Base-by-base conservation (phyloP, 2,113 vertebrate genomes). In the Antechinus flavipes region DNA sequence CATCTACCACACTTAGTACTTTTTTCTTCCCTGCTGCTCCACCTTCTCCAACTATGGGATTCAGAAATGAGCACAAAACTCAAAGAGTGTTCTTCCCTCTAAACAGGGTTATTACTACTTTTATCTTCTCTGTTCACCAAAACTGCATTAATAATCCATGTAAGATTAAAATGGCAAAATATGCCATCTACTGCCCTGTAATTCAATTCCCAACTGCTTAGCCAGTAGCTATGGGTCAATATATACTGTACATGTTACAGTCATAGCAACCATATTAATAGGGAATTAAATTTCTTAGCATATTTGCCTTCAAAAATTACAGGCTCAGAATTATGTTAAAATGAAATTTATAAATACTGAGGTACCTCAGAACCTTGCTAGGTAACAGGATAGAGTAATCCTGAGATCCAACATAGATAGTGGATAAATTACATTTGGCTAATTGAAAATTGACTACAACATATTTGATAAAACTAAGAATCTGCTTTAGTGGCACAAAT, bases 291-390 rank as follows among this genome's bases (percentile, higher is more conserved):
- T 84, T 84, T 42, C n/a, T 84, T 84, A 84, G n/a, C 14, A 22
- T 26, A 84, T 42, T 84, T 42, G 27, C 61, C 12, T 68, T 35
- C 30, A 68, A 68, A 68, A 68, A 35, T 68, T 68, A 35, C 61
- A 68, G 61, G 35, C 55, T 96, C 54, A 9, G 92, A 94, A 94
- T n/a, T 9, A 89, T 92, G 55, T 93, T 61, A 16, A 95, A 84
- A 90, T 42, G 24, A 95, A 49, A 89, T 90, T 61, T 90, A 61
- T 94, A 56, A 95, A 96, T 56, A 93, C 89, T 53, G 46, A 93
- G 93, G 96, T 95, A 92, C 68, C 91, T 92, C 92, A 56, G 89
- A 95, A 49, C 94, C 91, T 94, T 95, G 93, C 92, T 91, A 93
- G 95, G 95, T 49, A 10, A 50, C 93, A 76, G 52, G 92, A 91